Base-by-base conservation (phyloP, 2,797 vertebrate genomes). In the Tamandua tetradactyla region DNA sequence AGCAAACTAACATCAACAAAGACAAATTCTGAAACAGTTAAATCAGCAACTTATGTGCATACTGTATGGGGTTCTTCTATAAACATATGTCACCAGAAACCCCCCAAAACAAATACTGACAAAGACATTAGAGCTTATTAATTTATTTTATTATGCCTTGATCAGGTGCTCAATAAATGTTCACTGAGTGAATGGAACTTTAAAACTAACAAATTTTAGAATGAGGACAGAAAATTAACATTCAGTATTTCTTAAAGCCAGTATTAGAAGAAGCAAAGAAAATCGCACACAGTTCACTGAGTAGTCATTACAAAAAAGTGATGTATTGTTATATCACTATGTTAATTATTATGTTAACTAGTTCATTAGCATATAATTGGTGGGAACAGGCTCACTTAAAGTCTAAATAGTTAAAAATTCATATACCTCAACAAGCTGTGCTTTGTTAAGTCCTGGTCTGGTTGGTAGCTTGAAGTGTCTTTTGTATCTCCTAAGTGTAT, bases 381-480 rank as follows among this genome's bases (percentile, higher is more conserved):
- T 72, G 35, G 37, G n/a, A 92, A 92, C 2, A 66, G 17, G 23
- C n/a, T 78, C 64, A 71, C 79, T 95, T 92, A 78, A 89, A 92
- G 20, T 72, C 94, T 87, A 96, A 87, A 88, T 57, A 86, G 49
- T 40, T 78, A 96, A 96, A 95, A 95, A 37, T 96, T 93, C 96
- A 98, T 96, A 8, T 98, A 99, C 98, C 98, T 99, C 98, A 96
- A 98, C 98, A 89, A 99, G 98, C 94, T 99, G 98, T 97, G 98
- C 98, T 98, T 99, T 99, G 98, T 99, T 99, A 96, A 99, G 98
- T 94, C 98, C 98, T 0, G 98, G 98, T 98, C 98, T 98, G 94
- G 98, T 99, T 97, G 98, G 98, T 94, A 99, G 97, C 96, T 99
- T 99, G 98, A 99, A 99, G 97, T 99, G 98, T 98, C 98, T 98